phyloP scores from a whole-genome alignment of 2,113 vertebrate genomes.

The Emydocephalus ijimae region DNA sequence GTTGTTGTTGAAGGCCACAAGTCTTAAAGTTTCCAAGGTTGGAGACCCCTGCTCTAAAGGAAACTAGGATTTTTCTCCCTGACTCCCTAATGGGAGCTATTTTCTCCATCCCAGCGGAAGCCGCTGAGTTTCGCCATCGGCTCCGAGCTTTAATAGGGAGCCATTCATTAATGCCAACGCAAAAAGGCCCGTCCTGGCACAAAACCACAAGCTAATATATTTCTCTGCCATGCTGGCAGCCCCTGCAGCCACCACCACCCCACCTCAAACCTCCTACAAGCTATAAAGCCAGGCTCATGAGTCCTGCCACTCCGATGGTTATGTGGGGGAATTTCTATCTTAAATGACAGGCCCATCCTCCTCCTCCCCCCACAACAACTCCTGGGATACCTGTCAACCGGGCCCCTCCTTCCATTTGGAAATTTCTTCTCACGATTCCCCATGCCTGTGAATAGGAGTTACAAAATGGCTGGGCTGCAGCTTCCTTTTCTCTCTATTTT shows the following conservation, averaged over 20 bases:
- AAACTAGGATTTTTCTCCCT: neutral
- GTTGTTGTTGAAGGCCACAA: too few species aligned
- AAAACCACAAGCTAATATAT: conserved; percentile 43
- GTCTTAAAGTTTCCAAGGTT: too few species aligned
- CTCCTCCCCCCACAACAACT: too few species aligned
- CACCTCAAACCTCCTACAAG: conserved; percentile 39
- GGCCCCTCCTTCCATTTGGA: neutral
- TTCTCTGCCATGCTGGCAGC: conserved; percentile 49
- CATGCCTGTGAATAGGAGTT: neutral
- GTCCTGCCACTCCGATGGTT: conserved; percentile 32
- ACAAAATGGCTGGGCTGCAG: neutral
- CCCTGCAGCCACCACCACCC: conserved; percentile 49
- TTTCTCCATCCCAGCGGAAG: neutral
- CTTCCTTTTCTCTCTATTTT: neutral
- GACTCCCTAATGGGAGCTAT: neutral
- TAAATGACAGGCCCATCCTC: neutral
- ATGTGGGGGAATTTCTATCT: conserved; percentile 4
- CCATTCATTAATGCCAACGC: conserved; percentile 51
- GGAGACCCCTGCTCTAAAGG: too few species aligned
- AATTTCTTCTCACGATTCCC: neutral
- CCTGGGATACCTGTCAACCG: neutral
- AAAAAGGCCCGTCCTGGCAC: conserved; percentile 22
- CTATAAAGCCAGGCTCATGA: conserved; percentile 38
- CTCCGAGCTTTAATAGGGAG: conserved; percentile 54
- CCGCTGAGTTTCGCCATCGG: neutral